Conservation (phyloP, 2,888 invertebrate genomes). For the Agelastica alni region DNA sequence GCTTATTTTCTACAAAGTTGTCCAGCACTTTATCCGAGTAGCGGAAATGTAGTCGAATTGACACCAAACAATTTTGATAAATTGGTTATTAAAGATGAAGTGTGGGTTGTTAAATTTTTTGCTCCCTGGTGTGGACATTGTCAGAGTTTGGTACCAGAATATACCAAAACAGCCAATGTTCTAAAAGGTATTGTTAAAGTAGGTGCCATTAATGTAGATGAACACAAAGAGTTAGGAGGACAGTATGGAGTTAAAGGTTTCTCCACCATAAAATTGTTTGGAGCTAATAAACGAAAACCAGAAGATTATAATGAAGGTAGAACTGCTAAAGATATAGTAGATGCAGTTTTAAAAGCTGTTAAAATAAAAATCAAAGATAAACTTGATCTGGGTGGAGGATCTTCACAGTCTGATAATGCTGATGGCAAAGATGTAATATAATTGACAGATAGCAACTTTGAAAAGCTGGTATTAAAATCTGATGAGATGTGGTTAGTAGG, state of each 20-base stretch:
- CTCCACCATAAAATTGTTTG: conserved; percentile 96
- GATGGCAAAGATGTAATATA: conserved; percentile 76
- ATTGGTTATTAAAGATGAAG: conserved; percentile 77
- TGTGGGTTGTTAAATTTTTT: conserved; percentile 96
- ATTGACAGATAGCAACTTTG: conserved; percentile 95
- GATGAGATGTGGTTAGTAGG: too few species aligned
- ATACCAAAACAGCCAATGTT: conserved; percentile 89
- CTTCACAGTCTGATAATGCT: conserved; percentile 45
- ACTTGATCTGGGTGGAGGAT: conserved; percentile 67
- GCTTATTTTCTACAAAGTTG: conserved; percentile 47
- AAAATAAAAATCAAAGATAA: too few species aligned
- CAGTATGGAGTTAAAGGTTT: conserved; percentile 88
- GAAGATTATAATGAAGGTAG: conserved; percentile 83
- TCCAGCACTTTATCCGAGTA: conserved; percentile 67
- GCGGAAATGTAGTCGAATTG: conserved; percentile 81
- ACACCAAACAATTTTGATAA: conserved; percentile 87
- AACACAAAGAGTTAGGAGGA: conserved; percentile 78
- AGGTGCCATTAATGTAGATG: too few species aligned
- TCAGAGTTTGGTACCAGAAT: conserved; percentile 88
- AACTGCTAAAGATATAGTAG: conserved; percentile 83
- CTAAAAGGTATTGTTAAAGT: too few species aligned
- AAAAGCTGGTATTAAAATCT: too few species aligned
- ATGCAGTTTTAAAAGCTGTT: conserved; percentile 79
- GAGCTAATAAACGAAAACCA: conserved; percentile 78
- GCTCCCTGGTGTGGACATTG: conserved; percentile 98